A percentile compares a stretch with the other conserved stretches of the same genome.
Conservation (phyloP, 2,797 vertebrate genomes). For the Coregonus sp. region DNA sequence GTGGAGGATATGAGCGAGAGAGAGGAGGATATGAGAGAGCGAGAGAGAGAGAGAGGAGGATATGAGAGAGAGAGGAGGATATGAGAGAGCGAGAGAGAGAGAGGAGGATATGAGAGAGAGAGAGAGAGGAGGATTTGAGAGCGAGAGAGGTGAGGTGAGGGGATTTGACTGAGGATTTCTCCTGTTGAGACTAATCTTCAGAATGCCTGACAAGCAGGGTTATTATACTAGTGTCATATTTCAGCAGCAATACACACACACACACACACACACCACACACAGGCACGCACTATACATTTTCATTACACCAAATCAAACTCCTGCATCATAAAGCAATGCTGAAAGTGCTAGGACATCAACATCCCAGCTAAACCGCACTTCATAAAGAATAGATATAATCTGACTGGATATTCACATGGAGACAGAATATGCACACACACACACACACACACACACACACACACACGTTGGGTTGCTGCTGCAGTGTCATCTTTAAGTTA, state of each 20-base stretch:
- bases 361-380: background rate
- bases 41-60: background rate
- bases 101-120: background rate
- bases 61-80: conserved; percentile 21
- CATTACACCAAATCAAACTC: too few relatives aligned
- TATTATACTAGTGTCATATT: conserved; percentile 52
- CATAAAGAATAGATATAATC: too few relatives aligned
- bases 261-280: too few relatives aligned
- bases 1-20: too few relatives aligned
- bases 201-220: conserved; percentile 51
- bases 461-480: background rate
- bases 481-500: conserved; percentile 9
- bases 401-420: too few relatives aligned
- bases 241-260: conserved; percentile 8
- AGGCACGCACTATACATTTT: too few relatives aligned
- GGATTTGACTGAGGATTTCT: conserved; percentile 69
- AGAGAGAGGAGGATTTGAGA: background rate
- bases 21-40: too few relatives aligned
- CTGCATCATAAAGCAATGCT: too few relatives aligned
- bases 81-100: background rate
- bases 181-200: conserved; percentile 65
- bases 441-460: background rate
- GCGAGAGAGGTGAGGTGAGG: conserved; percentile 35
- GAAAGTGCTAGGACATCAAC: background rate
- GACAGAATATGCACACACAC: too few relatives aligned